phyloP scores from a whole-genome alignment of 2,888 invertebrate genomes.

The Agonopterix arenella region DNA sequence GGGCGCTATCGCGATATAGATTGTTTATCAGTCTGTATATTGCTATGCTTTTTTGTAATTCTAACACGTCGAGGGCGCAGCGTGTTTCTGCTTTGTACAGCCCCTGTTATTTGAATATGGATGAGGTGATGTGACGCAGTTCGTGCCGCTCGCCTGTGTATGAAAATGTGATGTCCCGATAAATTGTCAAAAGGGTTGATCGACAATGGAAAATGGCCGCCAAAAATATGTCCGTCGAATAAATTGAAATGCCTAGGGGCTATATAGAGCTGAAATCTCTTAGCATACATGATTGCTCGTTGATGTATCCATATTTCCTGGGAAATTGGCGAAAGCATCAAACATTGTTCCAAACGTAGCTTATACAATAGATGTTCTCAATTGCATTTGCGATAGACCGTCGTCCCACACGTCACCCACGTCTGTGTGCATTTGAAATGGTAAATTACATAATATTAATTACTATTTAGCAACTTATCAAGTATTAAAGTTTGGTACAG shows the following conservation, averaged over 20 bases:
- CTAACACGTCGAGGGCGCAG: conserved; percentile 56
- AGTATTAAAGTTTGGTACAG: no score
- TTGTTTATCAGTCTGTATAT: conserved; percentile 47
- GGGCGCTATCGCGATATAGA: conserved; percentile 31
- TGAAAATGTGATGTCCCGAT: conserved; percentile 73
- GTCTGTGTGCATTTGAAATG: no score
- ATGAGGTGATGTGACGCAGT: conserved; percentile 55
- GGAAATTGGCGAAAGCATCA: no score
- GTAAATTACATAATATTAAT: no score
- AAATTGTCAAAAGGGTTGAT: conserved; percentile 74
- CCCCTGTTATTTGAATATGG: conserved; percentile 67
- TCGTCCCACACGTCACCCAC: no score
- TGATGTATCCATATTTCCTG: neutral
- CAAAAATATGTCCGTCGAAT: conserved; percentile 48
- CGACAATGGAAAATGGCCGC: conserved; percentile 59
- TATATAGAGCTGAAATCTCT: neutral
- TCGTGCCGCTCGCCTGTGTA: conserved; percentile 59
- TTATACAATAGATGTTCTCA: no score
- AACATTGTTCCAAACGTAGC: no score
- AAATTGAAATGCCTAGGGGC: conserved; percentile 39
- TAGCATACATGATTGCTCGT: neutral
- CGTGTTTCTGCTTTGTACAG: conserved; percentile 66
- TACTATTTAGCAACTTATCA: no score
- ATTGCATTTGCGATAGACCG: no score
- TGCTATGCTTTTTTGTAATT: conserved; percentile 59